phyloP scores from a whole-genome alignment of 2,888 invertebrate genomes.

The Rhagonycha fulva region DNA sequence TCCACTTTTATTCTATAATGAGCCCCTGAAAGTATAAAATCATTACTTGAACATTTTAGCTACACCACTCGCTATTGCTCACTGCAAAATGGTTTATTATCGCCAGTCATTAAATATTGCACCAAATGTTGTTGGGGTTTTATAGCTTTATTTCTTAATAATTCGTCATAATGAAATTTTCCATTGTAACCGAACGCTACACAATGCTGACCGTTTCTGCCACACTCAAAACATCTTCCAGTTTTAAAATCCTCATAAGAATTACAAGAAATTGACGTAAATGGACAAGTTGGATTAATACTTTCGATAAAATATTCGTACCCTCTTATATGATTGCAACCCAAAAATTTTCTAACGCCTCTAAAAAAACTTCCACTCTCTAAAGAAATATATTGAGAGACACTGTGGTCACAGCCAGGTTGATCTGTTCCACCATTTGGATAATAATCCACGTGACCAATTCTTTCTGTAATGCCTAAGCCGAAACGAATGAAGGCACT shows the following conservation, averaged over 20 bases:
- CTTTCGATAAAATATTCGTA: slow-evolving; percentile 85
- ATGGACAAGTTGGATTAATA: slow-evolving; percentile 77
- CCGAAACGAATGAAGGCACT: slow-evolving; percentile 76
- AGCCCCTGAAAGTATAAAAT: slow-evolving; percentile 44
- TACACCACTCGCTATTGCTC: slow-evolving; percentile 50
- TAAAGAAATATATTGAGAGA: slow-evolving; percentile 67
- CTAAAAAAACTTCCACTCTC: slow-evolving; percentile 66
- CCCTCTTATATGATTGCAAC: slow-evolving; percentile 87
- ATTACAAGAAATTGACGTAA: slow-evolving; percentile 76
- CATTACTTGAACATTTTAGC: not conserved
- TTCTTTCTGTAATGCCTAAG: slow-evolving; percentile 79
- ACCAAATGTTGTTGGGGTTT: slow-evolving; percentile 60
- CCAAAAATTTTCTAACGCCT: slow-evolving; percentile 71
- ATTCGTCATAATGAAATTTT: slow-evolving; percentile 58
- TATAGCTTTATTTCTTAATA: slow-evolving; percentile 56
- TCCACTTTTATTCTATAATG: slow-evolving; percentile 79
- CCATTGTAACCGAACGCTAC: slow-evolving; percentile 72
- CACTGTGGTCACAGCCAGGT: slow-evolving; percentile 67
- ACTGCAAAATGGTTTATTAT: slow-evolving; percentile 77
- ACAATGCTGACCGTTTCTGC: slow-evolving; percentile 66
- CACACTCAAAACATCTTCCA: slow-evolving; percentile 74
- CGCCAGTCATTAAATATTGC: slow-evolving; percentile 75
- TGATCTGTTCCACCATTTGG: slow-evolving; percentile 87
- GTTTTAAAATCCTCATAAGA: slow-evolving; percentile 74
- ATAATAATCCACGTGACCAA: slow-evolving; percentile 90